A percentile compares a stretch with the other conserved stretches of the same genome.
phyloP scores from a whole-genome alignment of 2,797 vertebrate species.

The Poeciliopsis paucimaculata region DNA sequence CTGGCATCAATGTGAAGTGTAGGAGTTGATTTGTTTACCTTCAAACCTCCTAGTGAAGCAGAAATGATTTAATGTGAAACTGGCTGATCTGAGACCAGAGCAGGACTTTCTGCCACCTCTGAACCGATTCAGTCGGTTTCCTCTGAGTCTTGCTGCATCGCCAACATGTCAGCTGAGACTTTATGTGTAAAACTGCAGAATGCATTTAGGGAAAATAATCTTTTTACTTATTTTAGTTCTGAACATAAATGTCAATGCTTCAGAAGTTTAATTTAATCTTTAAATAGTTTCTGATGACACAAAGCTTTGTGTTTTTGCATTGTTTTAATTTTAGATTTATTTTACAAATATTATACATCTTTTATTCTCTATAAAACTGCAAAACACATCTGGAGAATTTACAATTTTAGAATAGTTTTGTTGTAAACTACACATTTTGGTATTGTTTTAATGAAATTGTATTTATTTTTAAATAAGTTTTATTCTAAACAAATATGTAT shows the following conservation, averaged over 20 bases:
- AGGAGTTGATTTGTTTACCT: not conserved
- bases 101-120: not conserved
- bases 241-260: not conserved
- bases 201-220: not conserved
- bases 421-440: too few species aligned
- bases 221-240: not conserved
- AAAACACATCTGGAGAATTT: not conserved
- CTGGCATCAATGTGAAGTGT: not conserved
- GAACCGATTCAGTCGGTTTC: not conserved
- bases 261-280: not conserved
- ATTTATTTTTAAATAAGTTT: too few species aligned
- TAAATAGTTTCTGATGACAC: not conserved
- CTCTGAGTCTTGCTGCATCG: not conserved
- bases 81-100: not conserved
- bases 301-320: too few species aligned
- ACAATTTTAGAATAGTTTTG: not conserved
- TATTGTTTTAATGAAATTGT: too few species aligned
- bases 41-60: not conserved
- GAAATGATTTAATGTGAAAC: not conserved
- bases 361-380: not conserved
- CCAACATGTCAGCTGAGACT: not conserved
- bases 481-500: too few species aligned
- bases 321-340: too few species aligned
- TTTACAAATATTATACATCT: not conserved
- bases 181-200: not conserved